Conservation (phyloP, 2,888 invertebrate species). For the Panzeria rudis region DNA sequence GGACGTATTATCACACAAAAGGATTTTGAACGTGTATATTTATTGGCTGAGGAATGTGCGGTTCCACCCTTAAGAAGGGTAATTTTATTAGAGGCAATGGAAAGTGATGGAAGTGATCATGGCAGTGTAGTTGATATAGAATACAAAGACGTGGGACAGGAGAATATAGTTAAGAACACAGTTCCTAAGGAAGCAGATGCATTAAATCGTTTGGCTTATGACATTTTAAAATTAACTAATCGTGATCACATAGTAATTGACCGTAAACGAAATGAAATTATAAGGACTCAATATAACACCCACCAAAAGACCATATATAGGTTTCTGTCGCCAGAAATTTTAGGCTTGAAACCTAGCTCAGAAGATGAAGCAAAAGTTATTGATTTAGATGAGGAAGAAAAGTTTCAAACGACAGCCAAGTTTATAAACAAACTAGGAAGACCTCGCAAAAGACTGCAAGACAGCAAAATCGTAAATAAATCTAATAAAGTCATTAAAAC, state of each 20-base stretch:
- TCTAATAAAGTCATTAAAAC: slow-evolving; percentile 44
- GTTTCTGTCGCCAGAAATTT: slow-evolving; percentile 78
- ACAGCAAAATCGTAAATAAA: slow-evolving; percentile 31
- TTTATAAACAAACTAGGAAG: slow-evolving; percentile 74
- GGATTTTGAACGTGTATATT: slow-evolving; percentile 65
- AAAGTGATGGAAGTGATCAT: slow-evolving; percentile 30
- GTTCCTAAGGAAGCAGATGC: slow-evolving; percentile 75
- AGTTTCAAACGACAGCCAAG: neutral
- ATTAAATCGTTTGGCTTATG: slow-evolving; percentile 79
- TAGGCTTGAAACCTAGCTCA: slow-evolving; percentile 75
- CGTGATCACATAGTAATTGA: slow-evolving; percentile 82
- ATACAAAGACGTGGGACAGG: neutral
- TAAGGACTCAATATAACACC: slow-evolving; percentile 78
- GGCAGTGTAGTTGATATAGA: slow-evolving; percentile 5
- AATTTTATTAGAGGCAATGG: slow-evolving; percentile 56
- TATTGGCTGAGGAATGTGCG: slow-evolving; percentile 61
- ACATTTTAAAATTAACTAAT: slow-evolving; percentile 79
- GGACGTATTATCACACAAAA: slow-evolving; percentile 74
- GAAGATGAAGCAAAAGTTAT: slow-evolving; percentile 7
- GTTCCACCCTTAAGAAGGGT: slow-evolving; percentile 12
- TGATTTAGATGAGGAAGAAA: slow-evolving; percentile 25
- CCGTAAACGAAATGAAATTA: slow-evolving; percentile 80
- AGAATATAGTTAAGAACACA: slow-evolving; percentile 21
- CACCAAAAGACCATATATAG: slow-evolving; percentile 81
- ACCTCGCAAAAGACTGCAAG: slow-evolving; percentile 74